Percentiles rank a stretch among this genome's conserved stretches.
Conservation (phyloP, 1,140 invertebrate genomes). For the Drosophila yakuba region DNA sequence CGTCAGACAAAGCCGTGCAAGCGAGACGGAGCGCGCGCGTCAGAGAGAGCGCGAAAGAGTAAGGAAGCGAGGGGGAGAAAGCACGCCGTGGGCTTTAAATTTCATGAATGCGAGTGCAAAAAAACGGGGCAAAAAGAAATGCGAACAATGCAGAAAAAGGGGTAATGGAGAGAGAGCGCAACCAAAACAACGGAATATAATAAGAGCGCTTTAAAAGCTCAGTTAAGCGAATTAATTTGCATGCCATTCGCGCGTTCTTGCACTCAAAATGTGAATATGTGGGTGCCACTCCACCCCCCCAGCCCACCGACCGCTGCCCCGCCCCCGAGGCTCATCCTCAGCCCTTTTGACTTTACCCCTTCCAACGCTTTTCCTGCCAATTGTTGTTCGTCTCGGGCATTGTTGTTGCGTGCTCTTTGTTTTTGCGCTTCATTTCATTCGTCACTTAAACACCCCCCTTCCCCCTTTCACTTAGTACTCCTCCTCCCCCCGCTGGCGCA, state of each 20-base stretch:
- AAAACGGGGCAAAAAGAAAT: constrained; percentile 40
- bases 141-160: constrained; percentile 26
- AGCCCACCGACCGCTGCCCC: not conserved
- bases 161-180: constrained; percentile 7
- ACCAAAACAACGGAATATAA: constrained; percentile 26
- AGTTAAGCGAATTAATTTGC: constrained; percentile 39
- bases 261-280: constrained; percentile 12
- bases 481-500: not conserved
- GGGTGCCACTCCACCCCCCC: not conserved
- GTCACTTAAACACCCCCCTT: not conserved
- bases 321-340: not conserved
- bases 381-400: constrained; percentile 11
- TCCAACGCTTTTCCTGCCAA: not conserved
- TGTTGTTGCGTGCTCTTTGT: constrained; percentile 21
- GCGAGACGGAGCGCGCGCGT: not conserved
- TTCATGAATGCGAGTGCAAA: constrained; percentile 23
- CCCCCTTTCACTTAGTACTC: not conserved
- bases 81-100: constrained; percentile 12
- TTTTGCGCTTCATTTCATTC: constrained; percentile 23
- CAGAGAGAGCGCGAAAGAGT: not conserved
- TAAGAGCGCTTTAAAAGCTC: constrained; percentile 35
- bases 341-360: not conserved
- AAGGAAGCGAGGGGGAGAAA: not conserved
- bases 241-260: constrained; percentile 20
- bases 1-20: not conserved